Conservation (phyloP, 2,113 vertebrate species). For the Callopanchax toddi region DNA sequence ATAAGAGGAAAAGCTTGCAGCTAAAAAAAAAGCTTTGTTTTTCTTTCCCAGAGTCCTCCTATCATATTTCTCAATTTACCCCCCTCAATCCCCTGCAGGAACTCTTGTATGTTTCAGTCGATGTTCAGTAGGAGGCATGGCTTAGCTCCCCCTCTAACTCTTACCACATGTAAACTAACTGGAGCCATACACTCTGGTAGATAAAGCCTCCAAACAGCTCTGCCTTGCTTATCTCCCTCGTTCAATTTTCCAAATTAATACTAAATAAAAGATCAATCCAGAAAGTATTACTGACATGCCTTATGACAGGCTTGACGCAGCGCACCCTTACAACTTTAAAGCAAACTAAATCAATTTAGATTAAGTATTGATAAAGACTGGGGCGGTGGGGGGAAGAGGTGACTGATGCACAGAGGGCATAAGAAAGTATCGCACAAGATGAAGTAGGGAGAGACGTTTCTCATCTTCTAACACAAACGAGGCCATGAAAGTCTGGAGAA, state of each 20-base stretch:
- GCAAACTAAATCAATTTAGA: slow-evolving; percentile 64
- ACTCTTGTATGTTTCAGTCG: slow-evolving; percentile 68
- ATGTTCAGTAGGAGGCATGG: slow-evolving; percentile 45
- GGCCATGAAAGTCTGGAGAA: slow-evolving; percentile 30
- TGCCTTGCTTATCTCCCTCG: slow-evolving; percentile 58
- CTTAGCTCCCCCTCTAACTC: slow-evolving; percentile 67
- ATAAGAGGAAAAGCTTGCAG: slow-evolving; percentile 78
- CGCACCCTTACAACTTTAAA: slow-evolving; percentile 53
- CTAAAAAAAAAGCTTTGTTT: slow-evolving; percentile 77
- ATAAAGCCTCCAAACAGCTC: slow-evolving; percentile 54
- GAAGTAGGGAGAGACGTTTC: slow-evolving; percentile 43
- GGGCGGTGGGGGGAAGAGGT: slow-evolving; percentile 13
- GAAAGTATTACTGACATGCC: slow-evolving; percentile 57
- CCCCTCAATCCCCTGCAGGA: slow-evolving; percentile 75
- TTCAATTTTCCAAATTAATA: slow-evolving; percentile 74
- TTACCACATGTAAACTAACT: slow-evolving; percentile 75
- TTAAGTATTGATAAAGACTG: slow-evolving; percentile 59
- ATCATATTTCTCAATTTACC: slow-evolving; percentile 80
- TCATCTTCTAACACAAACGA: slow-evolving; percentile 54
- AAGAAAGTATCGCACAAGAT: slow-evolving; percentile 33
- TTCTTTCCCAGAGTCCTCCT: slow-evolving; percentile 69
- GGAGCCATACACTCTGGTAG: slow-evolving; percentile 30
- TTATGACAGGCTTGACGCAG: slow-evolving; percentile 47
- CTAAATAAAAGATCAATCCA: slow-evolving; percentile 74
- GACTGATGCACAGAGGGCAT: slow-evolving; percentile 44